Percentiles rank a stretch among this genome's conserved stretches.
Conservation (phyloP, 2,113 vertebrate species). For the Athene noctua region DNA sequence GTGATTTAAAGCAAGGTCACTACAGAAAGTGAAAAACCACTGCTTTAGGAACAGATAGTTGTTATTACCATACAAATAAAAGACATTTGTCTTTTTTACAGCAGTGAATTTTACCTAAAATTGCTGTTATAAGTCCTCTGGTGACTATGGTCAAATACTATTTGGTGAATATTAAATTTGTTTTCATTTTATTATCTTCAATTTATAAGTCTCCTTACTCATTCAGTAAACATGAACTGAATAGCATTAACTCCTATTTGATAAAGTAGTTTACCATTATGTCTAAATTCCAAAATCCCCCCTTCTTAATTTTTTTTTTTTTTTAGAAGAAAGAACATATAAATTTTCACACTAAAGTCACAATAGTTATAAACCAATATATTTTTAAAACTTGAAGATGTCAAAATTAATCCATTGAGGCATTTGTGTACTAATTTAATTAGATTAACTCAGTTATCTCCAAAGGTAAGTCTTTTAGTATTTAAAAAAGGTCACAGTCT, state of each 20-base stretch:
- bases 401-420: neutral
- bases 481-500: neutral
- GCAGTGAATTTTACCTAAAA: neutral
- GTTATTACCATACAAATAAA: neutral
- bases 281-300: neutral
- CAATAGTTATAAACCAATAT: neutral
- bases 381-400: neutral
- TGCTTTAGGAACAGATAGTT: neutral
- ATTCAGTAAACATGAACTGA: neutral
- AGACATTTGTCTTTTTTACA: neutral
- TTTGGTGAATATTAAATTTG: neutral
- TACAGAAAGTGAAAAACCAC: neutral
- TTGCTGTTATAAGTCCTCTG: neutral
- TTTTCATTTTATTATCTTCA: neutral
- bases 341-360: neutral
- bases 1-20: neutral
- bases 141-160: neutral
- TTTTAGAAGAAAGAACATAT: neutral
- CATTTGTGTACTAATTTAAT: neutral
- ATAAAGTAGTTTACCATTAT: neutral
- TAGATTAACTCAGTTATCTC: neutral
- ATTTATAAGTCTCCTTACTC: neutral
- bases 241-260: neutral
- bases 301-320: neutral
- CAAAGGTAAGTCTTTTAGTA: neutral